Percentiles rank a stretch among this genome's conserved stretches.
Conservation (phyloP, 2,797 vertebrate genomes). For the Macropus fuliginosus region DNA sequence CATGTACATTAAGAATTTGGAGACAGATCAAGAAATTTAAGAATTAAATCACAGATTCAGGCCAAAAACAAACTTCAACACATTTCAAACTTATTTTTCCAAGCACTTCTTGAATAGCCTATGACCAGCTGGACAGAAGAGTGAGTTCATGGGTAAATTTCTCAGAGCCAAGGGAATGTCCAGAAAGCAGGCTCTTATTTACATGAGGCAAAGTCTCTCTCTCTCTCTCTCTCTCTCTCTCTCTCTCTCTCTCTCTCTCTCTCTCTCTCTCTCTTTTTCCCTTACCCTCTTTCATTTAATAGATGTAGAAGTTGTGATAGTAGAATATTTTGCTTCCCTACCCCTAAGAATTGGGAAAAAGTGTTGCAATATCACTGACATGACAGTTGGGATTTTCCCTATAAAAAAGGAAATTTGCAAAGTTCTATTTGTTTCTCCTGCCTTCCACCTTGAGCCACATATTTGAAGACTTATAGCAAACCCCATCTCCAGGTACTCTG, state of each 20-base stretch:
- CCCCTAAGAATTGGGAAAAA: background rate
- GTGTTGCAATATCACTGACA: background rate
- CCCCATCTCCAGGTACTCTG: background rate
- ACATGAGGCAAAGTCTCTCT: background rate
- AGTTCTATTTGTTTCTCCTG: background rate
- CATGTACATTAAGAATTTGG: background rate
- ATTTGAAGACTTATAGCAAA: background rate
- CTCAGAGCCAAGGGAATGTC: background rate
- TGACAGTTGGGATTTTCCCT: background rate
- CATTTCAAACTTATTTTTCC: background rate
- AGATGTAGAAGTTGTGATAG: background rate
- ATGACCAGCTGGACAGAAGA: background rate
- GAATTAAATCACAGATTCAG: background rate
- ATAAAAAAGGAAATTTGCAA: background rate
- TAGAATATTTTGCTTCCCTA: background rate
- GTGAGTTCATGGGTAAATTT: background rate
- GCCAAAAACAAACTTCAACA: background rate
- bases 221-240: background rate
- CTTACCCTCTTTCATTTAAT: background rate
- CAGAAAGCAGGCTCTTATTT: background rate
- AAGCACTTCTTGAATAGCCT: background rate
- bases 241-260: too few relatives aligned
- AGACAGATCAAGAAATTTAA: background rate
- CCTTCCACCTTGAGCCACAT: background rate
- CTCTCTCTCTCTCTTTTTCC: too few relatives aligned